These are phyloP conservation scores for Celastrina argiolus DNA, from an alignment of 2,888 invertebrate genomes.

Conservation along the genomic window DNA sequence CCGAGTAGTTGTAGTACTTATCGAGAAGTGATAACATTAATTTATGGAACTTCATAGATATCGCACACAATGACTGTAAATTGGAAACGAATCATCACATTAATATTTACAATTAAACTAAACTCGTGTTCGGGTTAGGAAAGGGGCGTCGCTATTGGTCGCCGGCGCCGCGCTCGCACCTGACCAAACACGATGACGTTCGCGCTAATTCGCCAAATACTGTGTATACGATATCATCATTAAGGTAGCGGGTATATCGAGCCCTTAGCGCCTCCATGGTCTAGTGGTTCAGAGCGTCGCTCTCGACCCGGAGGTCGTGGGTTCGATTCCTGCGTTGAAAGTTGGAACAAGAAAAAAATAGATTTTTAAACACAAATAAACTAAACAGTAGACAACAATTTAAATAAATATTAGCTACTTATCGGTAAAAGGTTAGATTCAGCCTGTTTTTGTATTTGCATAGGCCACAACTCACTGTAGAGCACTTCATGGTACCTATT, in stretches of 20 bases:
- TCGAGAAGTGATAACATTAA: neutral
- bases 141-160: conserved; percentile 25
- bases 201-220: conserved; percentile 30
- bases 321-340: too few relatives aligned
- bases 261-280: too few relatives aligned
- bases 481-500: too few relatives aligned
- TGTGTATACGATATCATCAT: neutral
- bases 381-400: too few relatives aligned
- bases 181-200: conserved; percentile 33
- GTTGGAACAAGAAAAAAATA: too few relatives aligned
- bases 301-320: too few relatives aligned
- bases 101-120: conserved; percentile 24
- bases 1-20: neutral
- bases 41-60: neutral
- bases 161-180: conserved; percentile 31
- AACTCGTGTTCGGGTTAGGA: conserved; percentile 26
- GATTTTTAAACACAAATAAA: too few relatives aligned
- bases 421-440: too few relatives aligned
- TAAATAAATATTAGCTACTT: too few relatives aligned
- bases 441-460: too few relatives aligned
- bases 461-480: too few relatives aligned
- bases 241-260: neutral
- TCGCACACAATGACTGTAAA: neutral
- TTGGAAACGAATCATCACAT: conserved; percentile 9
- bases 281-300: too few relatives aligned